Percentiles rank a stretch among this genome's conserved stretches.
These are phyloP conservation scores for Camponotus fellah DNA, from an alignment of 2,888 invertebrate species.

Conservation along the genomic window DNA sequence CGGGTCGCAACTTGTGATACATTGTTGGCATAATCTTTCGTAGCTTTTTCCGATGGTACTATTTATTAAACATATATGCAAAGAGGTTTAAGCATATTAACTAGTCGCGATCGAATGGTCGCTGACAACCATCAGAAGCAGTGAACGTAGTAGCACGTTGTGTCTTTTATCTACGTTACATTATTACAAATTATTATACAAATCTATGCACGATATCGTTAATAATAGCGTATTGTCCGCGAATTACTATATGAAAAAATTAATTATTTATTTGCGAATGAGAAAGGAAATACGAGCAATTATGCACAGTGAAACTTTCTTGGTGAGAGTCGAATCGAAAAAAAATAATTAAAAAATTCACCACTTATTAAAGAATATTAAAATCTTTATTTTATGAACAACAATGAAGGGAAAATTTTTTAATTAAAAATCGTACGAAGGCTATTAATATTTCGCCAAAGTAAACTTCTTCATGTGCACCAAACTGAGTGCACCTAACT, in stretches of 20 bases:
- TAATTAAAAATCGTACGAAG: neutral
- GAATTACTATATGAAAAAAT: conserved; percentile 35
- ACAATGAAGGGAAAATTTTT: neutral
- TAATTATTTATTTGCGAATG: conserved; percentile 36
- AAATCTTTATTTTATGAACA: conserved; percentile 6
- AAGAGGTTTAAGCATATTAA: conserved; percentile 24
- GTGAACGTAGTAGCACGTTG: conserved; percentile 57
- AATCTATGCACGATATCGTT: conserved; percentile 19
- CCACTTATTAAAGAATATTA: conserved; percentile 1
- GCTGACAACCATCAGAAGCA: conserved; percentile 54
- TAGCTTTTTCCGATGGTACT: conserved; percentile 56
- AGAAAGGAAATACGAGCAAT: neutral
- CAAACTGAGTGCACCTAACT: neutral
- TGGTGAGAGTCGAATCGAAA: conserved; percentile 6
- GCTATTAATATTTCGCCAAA: neutral
- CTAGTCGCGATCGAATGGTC: conserved; percentile 57
- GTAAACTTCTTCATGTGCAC: conserved; percentile 21
- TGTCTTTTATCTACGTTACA: conserved; percentile 25
- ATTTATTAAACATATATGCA: conserved; percentile 18
- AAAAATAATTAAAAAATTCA: neutral
- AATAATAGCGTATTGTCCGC: conserved; percentile 19
- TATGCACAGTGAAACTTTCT: conserved; percentile 2
- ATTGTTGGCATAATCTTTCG: conserved; percentile 24
- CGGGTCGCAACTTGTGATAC: conserved; percentile 4
- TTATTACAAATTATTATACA: conserved; percentile 14